Base-by-base conservation (phyloP, 2,797 vertebrate genomes). In the Xerus rutilus region DNA sequence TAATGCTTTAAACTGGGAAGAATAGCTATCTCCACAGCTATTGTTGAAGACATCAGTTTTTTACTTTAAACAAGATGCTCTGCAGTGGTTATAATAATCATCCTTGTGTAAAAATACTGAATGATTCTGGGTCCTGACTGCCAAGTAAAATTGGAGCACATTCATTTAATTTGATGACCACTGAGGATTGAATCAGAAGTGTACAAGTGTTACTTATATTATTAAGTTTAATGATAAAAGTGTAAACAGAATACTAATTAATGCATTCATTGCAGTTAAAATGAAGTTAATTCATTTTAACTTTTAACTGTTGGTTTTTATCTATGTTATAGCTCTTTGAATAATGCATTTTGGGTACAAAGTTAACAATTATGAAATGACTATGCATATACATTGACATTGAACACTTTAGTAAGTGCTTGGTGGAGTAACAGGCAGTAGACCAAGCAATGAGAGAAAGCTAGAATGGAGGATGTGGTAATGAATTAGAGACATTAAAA, bases 31-130 rank as follows among this genome's bases (percentile, higher is more conserved):
- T 78, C 30, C 3, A 45, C 13, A 83, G 78, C 15, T 94, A 14
- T 17, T 78, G 15, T 67, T 32, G 72, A 64, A 97, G 74, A 83
- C 2, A 28, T 9, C 65, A 52, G 14, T 95, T 89, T 91, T 43
- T 59, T 92, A 59, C 84, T 95, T 95, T 91, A 83, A 95, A 59
- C 70, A 54, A 94, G n/a, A 96, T 76, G 32, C 35, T 82, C 11
- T 39, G 9, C 62, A 59, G 47, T 94, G 70, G 91, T 79, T 82
- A 57, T 59, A 89, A 57, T 94, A 89, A 57, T 94, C 54, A 84
- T 96, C 86, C 12, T 96, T 83, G 89, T 9, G 39, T 12, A 25
- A 65, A 95, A 92, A 92, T 86, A 91, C 49, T 39, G 93, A 83
- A n/a, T 70, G 32, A 81, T 32, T 95, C 23, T 88, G 35, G 28